Conservation (phyloP, 1,140 invertebrate species). For the Phenacoccus solenopsis region DNA sequence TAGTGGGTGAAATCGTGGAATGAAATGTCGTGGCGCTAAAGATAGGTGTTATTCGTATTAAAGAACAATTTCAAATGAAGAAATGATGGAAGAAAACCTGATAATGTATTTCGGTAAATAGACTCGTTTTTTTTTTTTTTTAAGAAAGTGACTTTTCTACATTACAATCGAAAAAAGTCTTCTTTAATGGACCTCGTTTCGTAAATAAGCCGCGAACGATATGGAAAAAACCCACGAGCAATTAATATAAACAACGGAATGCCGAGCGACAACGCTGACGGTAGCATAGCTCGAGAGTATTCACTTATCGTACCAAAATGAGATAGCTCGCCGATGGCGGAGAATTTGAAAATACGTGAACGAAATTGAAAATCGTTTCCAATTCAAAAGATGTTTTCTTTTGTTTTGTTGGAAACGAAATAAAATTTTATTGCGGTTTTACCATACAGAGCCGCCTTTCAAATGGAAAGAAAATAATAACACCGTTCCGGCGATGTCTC, state of each 20-base stretch:
- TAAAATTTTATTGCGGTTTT: not conserved
- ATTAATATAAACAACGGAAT: not conserved
- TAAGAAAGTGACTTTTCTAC: no score
- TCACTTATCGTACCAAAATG: not conserved
- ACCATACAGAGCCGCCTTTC: not conserved
- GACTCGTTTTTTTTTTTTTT: no score
- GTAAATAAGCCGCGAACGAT: no score
- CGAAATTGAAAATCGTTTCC: not conserved
- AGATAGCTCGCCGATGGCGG: not conserved
- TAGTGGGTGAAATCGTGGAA: no score
- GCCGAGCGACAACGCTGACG: not conserved
- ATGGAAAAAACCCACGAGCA: not conserved
- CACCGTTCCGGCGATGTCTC: not conserved
- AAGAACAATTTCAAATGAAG: no score
- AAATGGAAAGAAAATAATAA: constrained; percentile 3
- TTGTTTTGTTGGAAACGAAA: not conserved
- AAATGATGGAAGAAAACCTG: no score
- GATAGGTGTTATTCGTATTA: no score
- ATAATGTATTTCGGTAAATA: no score
- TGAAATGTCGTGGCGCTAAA: no score
- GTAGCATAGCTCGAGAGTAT: not conserved
- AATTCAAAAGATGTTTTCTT: constrained; percentile 3
- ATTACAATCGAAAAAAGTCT: no score
- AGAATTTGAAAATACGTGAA: not conserved
- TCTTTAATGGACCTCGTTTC: no score